phyloP scores from a whole-genome alignment of 2,797 vertebrate species.

The Hypotaenidia philippensis region DNA sequence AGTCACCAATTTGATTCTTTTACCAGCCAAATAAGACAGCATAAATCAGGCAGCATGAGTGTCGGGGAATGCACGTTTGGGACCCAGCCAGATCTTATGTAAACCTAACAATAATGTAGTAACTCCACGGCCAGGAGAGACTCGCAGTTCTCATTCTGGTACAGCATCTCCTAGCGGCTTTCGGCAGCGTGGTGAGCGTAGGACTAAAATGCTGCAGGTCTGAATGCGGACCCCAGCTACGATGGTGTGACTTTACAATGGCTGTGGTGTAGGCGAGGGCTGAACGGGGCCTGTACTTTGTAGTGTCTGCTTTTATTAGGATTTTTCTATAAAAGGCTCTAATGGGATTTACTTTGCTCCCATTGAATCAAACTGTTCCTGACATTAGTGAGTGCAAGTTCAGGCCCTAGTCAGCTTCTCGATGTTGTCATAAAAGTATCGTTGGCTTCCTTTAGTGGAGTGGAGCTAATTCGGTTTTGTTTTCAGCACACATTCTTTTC shows the following conservation, averaged over 20 bases:
- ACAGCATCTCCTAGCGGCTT: neutral
- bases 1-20: constrained; percentile 62
- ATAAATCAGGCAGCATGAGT: constrained; percentile 40
- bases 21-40: constrained; percentile 54
- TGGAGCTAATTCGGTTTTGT: constrained; percentile 18
- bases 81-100: constrained; percentile 2
- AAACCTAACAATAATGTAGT: neutral
- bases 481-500: neutral
- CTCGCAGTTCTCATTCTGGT: neutral
- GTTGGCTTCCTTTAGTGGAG: constrained; percentile 29
- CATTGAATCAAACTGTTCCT: constrained; percentile 57
- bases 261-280: neutral
- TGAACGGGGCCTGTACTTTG: constrained; percentile 3
- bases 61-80: neutral
- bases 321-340: constrained; percentile 51
- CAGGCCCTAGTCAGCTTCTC: constrained; percentile 42
- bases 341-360: constrained; percentile 65
- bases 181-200: neutral
- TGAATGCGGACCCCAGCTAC: neutral
- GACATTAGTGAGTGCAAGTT: constrained; percentile 58
- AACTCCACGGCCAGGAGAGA: neutral
- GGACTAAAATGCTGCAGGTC: neutral
- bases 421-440: constrained; percentile 35
- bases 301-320: constrained; percentile 56
- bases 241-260: constrained; percentile 16